These are phyloP conservation scores for Antrozous pallidus DNA, from an alignment of 2,797 vertebrate species.

Conservation along the genomic window DNA sequence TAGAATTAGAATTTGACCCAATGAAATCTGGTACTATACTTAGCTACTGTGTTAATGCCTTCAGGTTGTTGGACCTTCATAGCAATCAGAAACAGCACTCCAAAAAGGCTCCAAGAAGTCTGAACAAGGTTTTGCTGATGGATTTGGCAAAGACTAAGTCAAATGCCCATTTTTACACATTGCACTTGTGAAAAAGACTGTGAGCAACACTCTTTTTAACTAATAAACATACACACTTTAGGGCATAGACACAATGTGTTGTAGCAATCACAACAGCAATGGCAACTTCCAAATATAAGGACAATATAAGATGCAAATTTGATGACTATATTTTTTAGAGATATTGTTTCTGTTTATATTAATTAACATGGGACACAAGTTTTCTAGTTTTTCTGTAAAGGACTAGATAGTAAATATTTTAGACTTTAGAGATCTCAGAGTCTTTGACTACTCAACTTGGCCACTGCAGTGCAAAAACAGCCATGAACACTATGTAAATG, in stretches of 20 bases:
- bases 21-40: background rate
- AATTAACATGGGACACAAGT: background rate
- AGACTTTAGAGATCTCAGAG: background rate
- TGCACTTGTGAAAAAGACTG: background rate
- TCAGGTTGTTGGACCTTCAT: background rate
- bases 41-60: background rate
- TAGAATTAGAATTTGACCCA: background rate
- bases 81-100: background rate
- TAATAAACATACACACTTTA: background rate
- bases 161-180: background rate
- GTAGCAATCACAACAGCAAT: background rate
- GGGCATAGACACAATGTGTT: background rate
- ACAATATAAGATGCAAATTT: background rate
- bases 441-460: background rate
- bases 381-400: slow-evolving; percentile 30
- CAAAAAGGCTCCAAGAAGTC: background rate
- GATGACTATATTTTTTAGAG: background rate
- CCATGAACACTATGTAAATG: background rate
- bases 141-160: background rate
- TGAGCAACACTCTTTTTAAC: background rate
- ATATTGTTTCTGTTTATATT: background rate
- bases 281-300: background rate
- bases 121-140: background rate
- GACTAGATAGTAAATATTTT: background rate
- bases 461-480: background rate